These are phyloP conservation scores for Thyatira batis DNA, from an alignment of 2,888 invertebrate genomes.

Conservation along the genomic window DNA sequence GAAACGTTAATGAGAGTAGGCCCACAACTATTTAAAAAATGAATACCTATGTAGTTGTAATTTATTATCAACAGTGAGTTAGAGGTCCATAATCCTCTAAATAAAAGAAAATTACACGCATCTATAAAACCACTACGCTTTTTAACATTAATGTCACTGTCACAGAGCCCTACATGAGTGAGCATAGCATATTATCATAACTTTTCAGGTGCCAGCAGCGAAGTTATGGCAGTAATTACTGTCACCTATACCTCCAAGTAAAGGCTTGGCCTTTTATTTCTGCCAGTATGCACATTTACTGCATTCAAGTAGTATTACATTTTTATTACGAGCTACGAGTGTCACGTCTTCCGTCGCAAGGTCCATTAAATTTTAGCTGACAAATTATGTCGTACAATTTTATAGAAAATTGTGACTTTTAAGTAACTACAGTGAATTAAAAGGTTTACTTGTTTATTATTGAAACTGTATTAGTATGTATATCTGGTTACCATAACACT, in stretches of 20 bases:
- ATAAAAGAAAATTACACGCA: conserved; percentile 18
- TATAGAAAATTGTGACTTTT: background rate
- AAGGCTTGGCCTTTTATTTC: background rate
- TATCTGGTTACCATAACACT: no score
- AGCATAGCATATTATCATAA: background rate
- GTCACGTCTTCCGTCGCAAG: background rate
- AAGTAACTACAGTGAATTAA: no score
- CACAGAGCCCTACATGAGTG: background rate
- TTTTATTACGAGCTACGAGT: background rate
- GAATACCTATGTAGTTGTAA: no score
- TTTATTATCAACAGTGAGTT: no score
- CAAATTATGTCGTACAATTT: background rate
- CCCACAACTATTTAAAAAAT: no score
- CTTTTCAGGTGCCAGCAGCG: background rate
- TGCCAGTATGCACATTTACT: background rate
- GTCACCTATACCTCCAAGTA: background rate
- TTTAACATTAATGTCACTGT: background rate
- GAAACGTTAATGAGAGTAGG: no score
- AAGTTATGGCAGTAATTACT: background rate
- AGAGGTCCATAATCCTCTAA: background rate
- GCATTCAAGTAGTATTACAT: background rate
- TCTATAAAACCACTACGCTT: conserved; percentile 6
- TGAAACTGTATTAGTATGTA: background rate
- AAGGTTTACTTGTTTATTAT: no score
- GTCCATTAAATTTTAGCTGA: background rate